Percentiles rank a stretch among this genome's conserved stretches.
phyloP scores from a whole-genome alignment of 1,140 invertebrate genomes.

The Ceratosolen solmsi region DNA sequence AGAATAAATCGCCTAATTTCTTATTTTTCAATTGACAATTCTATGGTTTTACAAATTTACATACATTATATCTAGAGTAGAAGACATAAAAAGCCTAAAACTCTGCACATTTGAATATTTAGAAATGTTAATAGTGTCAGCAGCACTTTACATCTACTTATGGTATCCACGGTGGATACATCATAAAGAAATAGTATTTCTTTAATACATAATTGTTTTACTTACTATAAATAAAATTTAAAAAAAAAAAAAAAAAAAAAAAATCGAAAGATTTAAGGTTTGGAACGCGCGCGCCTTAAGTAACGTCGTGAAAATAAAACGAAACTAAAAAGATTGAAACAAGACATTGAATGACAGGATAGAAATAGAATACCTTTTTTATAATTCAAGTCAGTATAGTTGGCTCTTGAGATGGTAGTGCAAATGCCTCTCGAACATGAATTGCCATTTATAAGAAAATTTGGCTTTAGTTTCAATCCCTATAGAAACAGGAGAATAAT shows the following conservation, averaged over 20 bases:
- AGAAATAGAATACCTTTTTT: constrained; percentile 72
- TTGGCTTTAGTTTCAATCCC: constrained; percentile 59
- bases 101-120: constrained; percentile 31
- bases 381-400: constrained; percentile 64
- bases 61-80: constrained; percentile 29
- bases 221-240: no score
- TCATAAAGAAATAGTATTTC: constrained; percentile 13
- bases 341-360: constrained; percentile 62
- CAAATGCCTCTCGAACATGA: constrained; percentile 25
- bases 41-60: constrained; percentile 37
- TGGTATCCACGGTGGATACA: not conserved
- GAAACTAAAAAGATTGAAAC: constrained; percentile 39
- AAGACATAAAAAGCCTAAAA: constrained; percentile 23
- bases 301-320: constrained; percentile 42
- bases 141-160: constrained; percentile 28
- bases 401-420: constrained; percentile 56
- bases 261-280: constrained; percentile 26
- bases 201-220: constrained; percentile 24
- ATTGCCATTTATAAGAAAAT: constrained; percentile 28
- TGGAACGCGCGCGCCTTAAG: constrained; percentile 25
- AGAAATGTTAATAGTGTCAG: constrained; percentile 26
- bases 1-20: constrained; percentile 11
- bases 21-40: constrained; percentile 36
- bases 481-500: constrained; percentile 48
- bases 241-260: no score